Evolutionary conservation across 2,888 invertebrate species (phyloP), one percentile per base, ranked within the genome.

Genomic region (Bombylius major): DNA sequence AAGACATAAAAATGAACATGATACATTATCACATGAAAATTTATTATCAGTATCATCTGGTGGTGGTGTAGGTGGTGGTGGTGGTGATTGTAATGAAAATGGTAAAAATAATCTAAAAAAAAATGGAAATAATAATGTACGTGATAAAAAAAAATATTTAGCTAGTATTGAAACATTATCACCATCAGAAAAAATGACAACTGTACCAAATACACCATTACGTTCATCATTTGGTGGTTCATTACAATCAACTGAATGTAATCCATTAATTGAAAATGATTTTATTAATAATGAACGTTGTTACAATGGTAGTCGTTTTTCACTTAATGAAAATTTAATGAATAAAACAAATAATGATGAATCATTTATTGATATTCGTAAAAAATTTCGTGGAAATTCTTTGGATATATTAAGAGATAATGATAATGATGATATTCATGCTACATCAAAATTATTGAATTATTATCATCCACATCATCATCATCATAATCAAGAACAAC

Each of bases 151-250:
- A 50, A 61, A 61, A 31, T 69, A 69, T 49, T 58, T 74, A 54
- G 74, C 74, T 3, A 73, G 74, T 39, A 65, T 69, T 31, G 74
- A 74, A 59, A 73, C 74, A 5, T 62, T 74, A 7, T 73, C 72
- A 55, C 68, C 72, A 2, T 73, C 70, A 5, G 73, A 73, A 57
- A 73, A 73, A 58, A 64, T 62, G 9, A 58, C 59, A 48, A 55
- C 54, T 1, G 36, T 50, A 34, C 13, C 36, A 4, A 60, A 55
- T 12, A 60, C 62, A 5, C 57, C 60, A 33, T 51, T 64, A 0
- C 64, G 65, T 4, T 60, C 60, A 14, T 65, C 66, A 4, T 51
- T 63, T 11, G 64, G 58, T 5, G 65, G 68, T n/a, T 47, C 52
- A 36, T 34, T 52, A 44, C 23, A 68, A 23, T 56, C 57, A 13